These are phyloP conservation scores for Acinonyx jubatus DNA, from an alignment of 2,113 vertebrate species.

Conservation along the genomic window DNA sequence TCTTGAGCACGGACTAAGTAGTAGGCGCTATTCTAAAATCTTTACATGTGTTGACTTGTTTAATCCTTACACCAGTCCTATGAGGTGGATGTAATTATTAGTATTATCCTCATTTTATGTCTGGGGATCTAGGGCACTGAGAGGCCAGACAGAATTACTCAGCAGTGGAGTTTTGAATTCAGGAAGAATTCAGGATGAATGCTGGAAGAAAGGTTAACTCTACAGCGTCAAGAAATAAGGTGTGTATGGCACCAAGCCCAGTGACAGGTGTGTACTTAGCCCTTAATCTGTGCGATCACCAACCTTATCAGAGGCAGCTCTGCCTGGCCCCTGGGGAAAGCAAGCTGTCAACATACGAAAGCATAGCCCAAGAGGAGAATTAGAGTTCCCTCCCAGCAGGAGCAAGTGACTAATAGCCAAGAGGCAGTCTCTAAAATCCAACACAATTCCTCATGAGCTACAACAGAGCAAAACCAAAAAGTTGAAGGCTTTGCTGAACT, in stretches of 20 bases:
- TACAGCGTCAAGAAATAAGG: neutral
- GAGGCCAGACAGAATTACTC: neutral
- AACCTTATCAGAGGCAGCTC: neutral
- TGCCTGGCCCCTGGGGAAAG: neutral
- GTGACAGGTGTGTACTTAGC: fast-evolving
- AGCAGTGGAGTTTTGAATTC: too few relatives aligned
- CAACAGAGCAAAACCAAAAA: neutral
- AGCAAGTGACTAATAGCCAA: neutral
- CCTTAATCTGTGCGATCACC: fast-evolving
- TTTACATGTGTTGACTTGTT: neutral
- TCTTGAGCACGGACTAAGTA: neutral
- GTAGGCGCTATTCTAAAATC: neutral
- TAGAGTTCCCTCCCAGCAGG: neutral
- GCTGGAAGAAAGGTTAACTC: neutral
- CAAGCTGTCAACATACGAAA: neutral
- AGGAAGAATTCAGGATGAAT: too few relatives aligned
- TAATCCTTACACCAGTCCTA: neutral
- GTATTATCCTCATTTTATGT: neutral
- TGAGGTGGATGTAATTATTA: neutral
- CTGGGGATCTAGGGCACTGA: neutral
- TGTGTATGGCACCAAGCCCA: fast-evolving
- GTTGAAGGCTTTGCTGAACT: neutral
- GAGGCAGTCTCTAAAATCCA: neutral
- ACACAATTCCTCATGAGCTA: too few relatives aligned
- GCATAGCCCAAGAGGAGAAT: neutral